These are phyloP conservation scores for Camponotus fellah DNA, from an alignment of 2,888 invertebrate genomes.

Conservation along the genomic window DNA sequence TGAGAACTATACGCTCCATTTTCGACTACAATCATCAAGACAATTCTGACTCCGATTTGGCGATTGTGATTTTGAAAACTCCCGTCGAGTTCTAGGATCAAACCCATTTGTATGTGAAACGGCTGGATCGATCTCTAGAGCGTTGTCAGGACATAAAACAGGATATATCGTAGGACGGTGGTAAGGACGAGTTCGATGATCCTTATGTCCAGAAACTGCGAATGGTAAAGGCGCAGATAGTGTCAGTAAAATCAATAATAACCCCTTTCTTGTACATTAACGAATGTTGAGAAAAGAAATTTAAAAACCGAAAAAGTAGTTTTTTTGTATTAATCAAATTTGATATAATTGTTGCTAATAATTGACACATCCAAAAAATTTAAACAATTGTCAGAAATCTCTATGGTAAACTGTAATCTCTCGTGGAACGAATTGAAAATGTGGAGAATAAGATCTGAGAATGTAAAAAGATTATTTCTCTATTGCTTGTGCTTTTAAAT, in stretches of 20 bases:
- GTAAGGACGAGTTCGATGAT: conserved; percentile 86
- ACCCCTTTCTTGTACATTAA: no score
- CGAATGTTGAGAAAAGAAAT: no score
- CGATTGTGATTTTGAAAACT: conserved; percentile 87
- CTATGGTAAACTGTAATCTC: no score
- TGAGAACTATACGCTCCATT: conserved; percentile 85
- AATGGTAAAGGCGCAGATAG: conserved; percentile 87
- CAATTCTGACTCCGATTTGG: conserved; percentile 88
- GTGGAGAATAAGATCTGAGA: no score
- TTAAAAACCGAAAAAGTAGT: no score
- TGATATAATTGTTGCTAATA: no score
- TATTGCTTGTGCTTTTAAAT: no score
- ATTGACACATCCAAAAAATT: no score
- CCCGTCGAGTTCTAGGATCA: conserved; percentile 87
- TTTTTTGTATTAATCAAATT: no score
- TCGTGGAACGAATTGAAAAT: no score
- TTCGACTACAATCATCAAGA: conserved; percentile 85
- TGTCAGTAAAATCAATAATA: conserved; percentile 85
- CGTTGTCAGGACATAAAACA: conserved; percentile 84
- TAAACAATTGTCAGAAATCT: no score
- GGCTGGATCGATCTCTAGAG: conserved; percentile 81
- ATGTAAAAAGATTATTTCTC: no score
- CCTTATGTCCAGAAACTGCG: conserved; percentile 87
- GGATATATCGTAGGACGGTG: conserved; percentile 89
- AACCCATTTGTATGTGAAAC: conserved; percentile 89